These are phyloP conservation scores for Bembecia ichneumoniformis DNA, from an alignment of 2,888 invertebrate genomes.

Conservation along the genomic window DNA sequence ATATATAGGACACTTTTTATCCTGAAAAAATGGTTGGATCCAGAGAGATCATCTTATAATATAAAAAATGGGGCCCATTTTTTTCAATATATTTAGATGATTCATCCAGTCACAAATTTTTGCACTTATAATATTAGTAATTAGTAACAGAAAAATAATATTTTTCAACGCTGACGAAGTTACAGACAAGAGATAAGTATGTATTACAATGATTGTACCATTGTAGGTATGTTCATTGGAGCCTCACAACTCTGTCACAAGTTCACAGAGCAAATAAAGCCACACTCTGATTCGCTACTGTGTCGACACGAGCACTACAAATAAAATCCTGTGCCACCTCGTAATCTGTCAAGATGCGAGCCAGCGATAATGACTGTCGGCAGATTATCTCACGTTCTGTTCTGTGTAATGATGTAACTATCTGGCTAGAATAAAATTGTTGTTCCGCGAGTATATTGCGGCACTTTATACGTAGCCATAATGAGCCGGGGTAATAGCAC, in stretches of 20 bases:
- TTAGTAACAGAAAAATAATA: no score
- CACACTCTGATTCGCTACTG: slow-evolving; percentile 4
- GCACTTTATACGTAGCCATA: slow-evolving; percentile 32
- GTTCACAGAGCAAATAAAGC: not conserved
- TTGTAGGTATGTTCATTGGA: not conserved
- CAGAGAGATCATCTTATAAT: no score
- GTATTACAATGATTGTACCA: not conserved
- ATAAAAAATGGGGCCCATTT: no score
- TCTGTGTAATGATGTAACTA: slow-evolving; percentile 33
- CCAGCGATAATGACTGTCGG: slow-evolving; percentile 20
- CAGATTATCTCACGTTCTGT: slow-evolving; percentile 31
- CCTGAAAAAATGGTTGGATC: no score
- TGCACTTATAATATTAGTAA: no score
- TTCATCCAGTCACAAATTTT: no score
- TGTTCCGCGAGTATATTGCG: slow-evolving; percentile 33
- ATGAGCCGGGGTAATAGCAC: slow-evolving; percentile 28
- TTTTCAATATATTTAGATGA: no score
- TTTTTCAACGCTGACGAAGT: no score
- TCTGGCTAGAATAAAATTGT: slow-evolving; percentile 28
- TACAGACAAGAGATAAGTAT: not conserved
- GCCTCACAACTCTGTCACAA: not conserved
- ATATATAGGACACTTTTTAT: no score
- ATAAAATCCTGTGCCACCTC: slow-evolving; percentile 18
- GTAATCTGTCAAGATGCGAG: slow-evolving; percentile 22
- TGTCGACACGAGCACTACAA: slow-evolving; percentile 9